Evolutionary conservation across 2,888 invertebrate species (phyloP), one percentile per base, ranked within the genome.

Genomic region (Lumbricus terrestris): DNA sequence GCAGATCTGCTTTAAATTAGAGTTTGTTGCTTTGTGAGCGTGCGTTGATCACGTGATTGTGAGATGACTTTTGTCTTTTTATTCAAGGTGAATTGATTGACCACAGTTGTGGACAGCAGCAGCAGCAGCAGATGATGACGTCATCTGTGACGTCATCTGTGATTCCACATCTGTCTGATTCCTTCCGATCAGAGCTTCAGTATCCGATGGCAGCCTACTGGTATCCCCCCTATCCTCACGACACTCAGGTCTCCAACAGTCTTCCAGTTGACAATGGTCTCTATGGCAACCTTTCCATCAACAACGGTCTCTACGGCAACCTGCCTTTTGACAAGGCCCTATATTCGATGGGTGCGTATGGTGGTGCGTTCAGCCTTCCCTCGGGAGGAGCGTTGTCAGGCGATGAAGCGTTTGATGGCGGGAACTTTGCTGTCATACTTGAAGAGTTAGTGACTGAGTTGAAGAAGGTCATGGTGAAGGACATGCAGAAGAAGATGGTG

Each of bases 401-500:
- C 8, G 69, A 69, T 3, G 69, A 69, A 69, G 5, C 8, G 8
- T 29, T 85, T 18, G 35, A 23, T 37, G 85, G 29, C 2, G 85
- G 37, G 35, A 85, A 85, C 35, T 85, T 85, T 85, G 35, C 23
- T 0, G 8, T 23, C 5, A 37, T 85, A 23, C 85, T 85, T 3
- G 37, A 85, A 0, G 85, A 96, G 91, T 97, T 98, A 91, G 97
- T 98, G 1, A 96, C 96, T 38, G 98, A 99, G 94, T 95, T 99
- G 91, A 98, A 98, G 93, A 97, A 97, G 93, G 98, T 98, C 91
- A 96, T 99, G 90, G 97, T 98, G 94, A 97, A 97, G 93, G 99
- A 99, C 95, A 97, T 98, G 94, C 97, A 97, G 95, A 98, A 98
- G 95, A 97, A 97, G 94, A 98, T 99, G 97, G 97, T 99, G 47